Evolutionary conservation across 2,113 vertebrate species (phyloP).

Genomic region (Panurus biarmicus): DNA sequence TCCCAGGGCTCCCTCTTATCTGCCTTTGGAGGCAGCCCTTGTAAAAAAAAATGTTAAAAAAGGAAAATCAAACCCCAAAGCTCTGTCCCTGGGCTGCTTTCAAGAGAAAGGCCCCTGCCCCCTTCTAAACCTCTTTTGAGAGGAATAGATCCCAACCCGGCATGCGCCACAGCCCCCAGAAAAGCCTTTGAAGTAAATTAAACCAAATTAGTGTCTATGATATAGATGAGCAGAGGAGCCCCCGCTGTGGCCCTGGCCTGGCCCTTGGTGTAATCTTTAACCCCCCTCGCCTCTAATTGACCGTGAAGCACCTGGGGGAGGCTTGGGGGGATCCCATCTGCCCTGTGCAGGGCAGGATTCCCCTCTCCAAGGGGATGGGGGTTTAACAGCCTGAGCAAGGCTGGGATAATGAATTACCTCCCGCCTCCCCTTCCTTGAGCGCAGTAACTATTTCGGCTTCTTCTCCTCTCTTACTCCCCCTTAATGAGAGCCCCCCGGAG

Average conservation of each 20-base stretch:
- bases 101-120: background rate
- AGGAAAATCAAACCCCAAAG: background rate
- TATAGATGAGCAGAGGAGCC: slow-evolving; percentile 34
- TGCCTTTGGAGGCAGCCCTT: background rate
- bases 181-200: slow-evolving; percentile 62
- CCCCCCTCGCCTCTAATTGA: slow-evolving; percentile 32
- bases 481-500: background rate
- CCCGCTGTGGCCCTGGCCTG: background rate
- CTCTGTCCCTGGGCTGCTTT: background rate
- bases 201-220: slow-evolving; percentile 66
- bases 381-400: background rate
- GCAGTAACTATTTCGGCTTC: background rate
- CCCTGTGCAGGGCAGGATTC: background rate
- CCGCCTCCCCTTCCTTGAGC: background rate
- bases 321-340: slow-evolving; percentile 44
- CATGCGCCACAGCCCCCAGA: background rate
- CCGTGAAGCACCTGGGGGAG: slow-evolving; percentile 42
- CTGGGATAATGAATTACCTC: background rate
- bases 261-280: slow-evolving; percentile 19
- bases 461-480: background rate
- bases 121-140: background rate
- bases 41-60: background rate
- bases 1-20: slow-evolving; percentile 10
- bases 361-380: background rate
- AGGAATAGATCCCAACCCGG: background rate